A percentile compares a stretch with the other conserved stretches of the same genome.
phyloP scores from a whole-genome alignment of 1,140 invertebrate species.

The Oedothorax gibbosus region DNA sequence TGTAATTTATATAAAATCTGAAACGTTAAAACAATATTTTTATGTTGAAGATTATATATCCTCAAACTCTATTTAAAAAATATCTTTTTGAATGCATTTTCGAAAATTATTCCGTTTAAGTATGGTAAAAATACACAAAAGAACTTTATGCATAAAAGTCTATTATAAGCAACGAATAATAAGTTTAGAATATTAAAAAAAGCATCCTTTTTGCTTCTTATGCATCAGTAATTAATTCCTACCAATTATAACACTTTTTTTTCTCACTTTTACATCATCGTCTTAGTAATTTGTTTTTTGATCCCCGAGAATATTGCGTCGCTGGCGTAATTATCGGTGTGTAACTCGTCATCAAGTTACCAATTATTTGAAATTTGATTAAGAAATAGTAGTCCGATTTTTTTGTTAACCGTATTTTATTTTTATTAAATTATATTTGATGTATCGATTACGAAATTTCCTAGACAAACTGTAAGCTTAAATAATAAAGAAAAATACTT shows the following conservation, averaged over 20 bases:
- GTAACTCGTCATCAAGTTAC: slow-evolving; percentile 17
- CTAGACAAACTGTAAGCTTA: too few species aligned
- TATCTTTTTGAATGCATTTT: too few species aligned
- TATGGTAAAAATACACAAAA: too few species aligned
- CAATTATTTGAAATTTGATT: slow-evolving; percentile 45
- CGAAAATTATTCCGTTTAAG: too few species aligned
- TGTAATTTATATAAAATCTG: too few species aligned
- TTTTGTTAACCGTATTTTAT: not conserved
- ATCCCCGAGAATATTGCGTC: slow-evolving; percentile 16
- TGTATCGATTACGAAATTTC: slow-evolving; percentile 32
- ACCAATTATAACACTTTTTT: not conserved
- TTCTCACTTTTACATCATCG: slow-evolving; percentile 2
- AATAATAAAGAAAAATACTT: too few species aligned
- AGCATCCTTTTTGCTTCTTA: not conserved
- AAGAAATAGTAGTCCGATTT: slow-evolving; percentile 30
- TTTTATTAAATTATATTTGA: slow-evolving; percentile 7
- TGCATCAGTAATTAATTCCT: slow-evolving; percentile 11
- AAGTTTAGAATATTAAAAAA: slow-evolving; percentile 1
- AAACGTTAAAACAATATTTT: too few species aligned
- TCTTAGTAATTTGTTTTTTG: slow-evolving; percentile 19
- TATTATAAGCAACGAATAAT: too few species aligned
- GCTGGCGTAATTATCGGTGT: slow-evolving; percentile 24
- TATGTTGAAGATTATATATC: too few species aligned
- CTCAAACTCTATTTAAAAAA: too few species aligned
- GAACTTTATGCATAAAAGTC: too few species aligned